Conservation (phyloP, 2,113 vertebrate species). For the Bungarus multicinctus region DNA sequence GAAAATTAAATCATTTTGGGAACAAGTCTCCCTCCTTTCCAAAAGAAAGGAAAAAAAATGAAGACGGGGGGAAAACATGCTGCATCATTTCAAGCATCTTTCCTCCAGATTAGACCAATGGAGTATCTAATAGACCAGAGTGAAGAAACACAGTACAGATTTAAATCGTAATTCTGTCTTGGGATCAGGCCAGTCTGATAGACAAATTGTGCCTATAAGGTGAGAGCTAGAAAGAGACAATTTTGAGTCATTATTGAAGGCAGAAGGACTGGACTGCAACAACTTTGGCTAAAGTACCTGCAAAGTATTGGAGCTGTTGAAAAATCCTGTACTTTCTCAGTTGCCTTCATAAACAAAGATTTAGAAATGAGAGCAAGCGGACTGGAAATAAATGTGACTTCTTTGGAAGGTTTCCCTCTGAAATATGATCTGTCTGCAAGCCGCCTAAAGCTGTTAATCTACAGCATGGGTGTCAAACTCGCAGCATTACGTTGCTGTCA, state of each 20-base stretch:
- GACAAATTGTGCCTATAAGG: background rate
- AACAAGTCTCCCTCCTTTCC: background rate
- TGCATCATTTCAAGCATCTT: background rate
- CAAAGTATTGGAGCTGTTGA: background rate
- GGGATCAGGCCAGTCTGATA: background rate
- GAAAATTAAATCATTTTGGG: background rate
- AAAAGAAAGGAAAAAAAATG: background rate
- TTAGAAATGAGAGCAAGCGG: background rate
- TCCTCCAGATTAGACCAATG: background rate
- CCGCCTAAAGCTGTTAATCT: background rate
- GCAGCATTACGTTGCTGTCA: no score
- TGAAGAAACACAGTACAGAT: background rate
- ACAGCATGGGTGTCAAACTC: no score
- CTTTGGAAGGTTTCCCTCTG: background rate
- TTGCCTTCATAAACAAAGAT: background rate
- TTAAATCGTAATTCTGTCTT: background rate
- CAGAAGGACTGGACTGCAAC: background rate
- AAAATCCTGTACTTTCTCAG: background rate
- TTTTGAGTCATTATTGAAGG: background rate
- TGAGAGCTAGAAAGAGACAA: background rate
- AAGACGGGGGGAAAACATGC: background rate
- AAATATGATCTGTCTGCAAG: background rate
- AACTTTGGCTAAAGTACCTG: background rate
- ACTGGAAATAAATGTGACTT: background rate
- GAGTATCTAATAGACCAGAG: background rate